Conservation (phyloP, 2,797 vertebrate genomes). For the Adrianichthys oophorus region DNA sequence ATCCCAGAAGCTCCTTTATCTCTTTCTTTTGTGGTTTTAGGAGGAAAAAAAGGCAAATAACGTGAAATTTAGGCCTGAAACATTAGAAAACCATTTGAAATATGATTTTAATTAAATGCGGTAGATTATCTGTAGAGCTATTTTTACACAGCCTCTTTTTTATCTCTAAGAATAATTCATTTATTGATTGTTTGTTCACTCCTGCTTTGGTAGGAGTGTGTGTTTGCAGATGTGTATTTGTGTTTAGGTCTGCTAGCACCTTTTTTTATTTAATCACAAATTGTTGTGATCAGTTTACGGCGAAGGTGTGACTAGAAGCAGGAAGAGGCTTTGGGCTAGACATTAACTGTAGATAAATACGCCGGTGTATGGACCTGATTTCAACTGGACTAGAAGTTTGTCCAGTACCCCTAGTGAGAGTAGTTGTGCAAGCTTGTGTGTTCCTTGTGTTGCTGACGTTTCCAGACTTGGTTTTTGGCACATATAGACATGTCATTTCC, state of each 20-base stretch:
- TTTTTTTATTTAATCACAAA: too few species aligned
- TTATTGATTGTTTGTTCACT: background rate
- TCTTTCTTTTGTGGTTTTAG: slow-evolving; percentile 22
- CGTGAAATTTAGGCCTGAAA: slow-evolving; percentile 12
- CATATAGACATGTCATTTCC: slow-evolving; percentile 40
- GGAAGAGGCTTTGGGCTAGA: too few species aligned
- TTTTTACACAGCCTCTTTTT: slow-evolving; percentile 3
- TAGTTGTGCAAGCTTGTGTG: slow-evolving; percentile 1
- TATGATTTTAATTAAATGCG: slow-evolving; percentile 16
- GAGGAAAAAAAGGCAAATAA: slow-evolving; percentile 11
- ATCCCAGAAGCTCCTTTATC: slow-evolving; percentile 11
- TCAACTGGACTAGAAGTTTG: too few species aligned
- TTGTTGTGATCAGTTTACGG: too few species aligned
- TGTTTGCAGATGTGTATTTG: slow-evolving; percentile 1
- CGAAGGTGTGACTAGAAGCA: too few species aligned
- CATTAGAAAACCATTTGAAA: slow-evolving; percentile 20
- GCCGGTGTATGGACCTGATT: too few species aligned
- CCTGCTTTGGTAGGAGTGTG: slow-evolving; percentile 6
- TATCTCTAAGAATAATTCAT: background rate
- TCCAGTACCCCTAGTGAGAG: too few species aligned
- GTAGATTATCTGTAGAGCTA: background rate
- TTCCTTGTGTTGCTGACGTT: slow-evolving; percentile 40
- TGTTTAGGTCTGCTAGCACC: background rate
- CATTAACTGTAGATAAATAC: too few species aligned
- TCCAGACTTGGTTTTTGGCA: slow-evolving; percentile 50